phyloP scores from a whole-genome alignment of 1,140 invertebrate species.

The Lepeophtheirus salmonis region DNA sequence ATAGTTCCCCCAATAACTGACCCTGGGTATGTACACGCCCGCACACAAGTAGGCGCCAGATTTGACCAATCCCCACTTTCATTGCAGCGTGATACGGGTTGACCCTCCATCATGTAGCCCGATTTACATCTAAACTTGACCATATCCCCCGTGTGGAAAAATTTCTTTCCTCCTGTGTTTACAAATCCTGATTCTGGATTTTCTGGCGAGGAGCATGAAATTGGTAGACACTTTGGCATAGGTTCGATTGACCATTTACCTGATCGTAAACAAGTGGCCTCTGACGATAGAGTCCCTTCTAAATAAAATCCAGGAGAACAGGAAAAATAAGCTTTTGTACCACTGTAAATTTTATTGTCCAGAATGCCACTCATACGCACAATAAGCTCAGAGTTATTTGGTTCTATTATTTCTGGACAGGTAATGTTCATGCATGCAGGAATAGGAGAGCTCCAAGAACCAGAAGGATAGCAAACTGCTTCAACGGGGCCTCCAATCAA shows the following conservation, averaged over 20 bases:
- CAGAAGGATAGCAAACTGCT: slow-evolving; percentile 51
- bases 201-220: slow-evolving; percentile 46
- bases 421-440: slow-evolving; percentile 39
- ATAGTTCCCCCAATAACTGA: slow-evolving; percentile 60
- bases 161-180: slow-evolving; percentile 39
- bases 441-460: slow-evolving; percentile 57
- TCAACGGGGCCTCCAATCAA: slow-evolving; percentile 45
- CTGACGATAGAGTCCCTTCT: slow-evolving; percentile 37
- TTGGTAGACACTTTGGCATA: slow-evolving; percentile 24
- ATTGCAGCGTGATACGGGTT: slow-evolving; percentile 61
- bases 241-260: slow-evolving; percentile 57
- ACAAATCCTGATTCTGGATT: slow-evolving; percentile 53
- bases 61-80: slow-evolving; percentile 70
- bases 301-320: slow-evolving; percentile 57
- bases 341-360: slow-evolving; percentile 46
- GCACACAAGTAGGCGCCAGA: slow-evolving; percentile 56
- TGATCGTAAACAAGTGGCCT: slow-evolving; percentile 50
- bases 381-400: slow-evolving; percentile 45
- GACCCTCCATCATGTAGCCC: slow-evolving; percentile 67
- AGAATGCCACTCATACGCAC: slow-evolving; percentile 29
- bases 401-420: slow-evolving; percentile 22
- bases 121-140: slow-evolving; percentile 65
- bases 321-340: slow-evolving; percentile 51
- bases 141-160: slow-evolving; percentile 57
- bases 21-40: slow-evolving; percentile 62